Percentiles rank a stretch among this genome's conserved stretches.
Conservation (phyloP, 2,113 vertebrate genomes). For the Prochilodus magdalenae region DNA sequence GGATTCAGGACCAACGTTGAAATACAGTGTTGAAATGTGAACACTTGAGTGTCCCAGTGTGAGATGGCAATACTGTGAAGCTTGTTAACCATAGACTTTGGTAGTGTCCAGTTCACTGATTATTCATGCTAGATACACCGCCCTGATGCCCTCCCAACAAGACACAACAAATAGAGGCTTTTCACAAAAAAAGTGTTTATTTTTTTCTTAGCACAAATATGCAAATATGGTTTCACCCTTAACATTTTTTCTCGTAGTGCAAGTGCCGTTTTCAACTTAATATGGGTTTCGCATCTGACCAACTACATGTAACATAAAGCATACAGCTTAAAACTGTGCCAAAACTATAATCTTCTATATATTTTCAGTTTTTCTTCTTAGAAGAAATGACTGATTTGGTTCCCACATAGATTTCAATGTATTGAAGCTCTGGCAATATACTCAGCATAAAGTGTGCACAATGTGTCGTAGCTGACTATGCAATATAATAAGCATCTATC, state of each 20-base stretch:
- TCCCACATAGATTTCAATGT: slow-evolving; percentile 12
- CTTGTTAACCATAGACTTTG: no score
- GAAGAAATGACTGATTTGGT: slow-evolving; percentile 35
- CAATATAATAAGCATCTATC: not conserved
- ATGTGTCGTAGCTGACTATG: not conserved
- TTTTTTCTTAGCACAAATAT: not conserved
- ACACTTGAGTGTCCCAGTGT: no score
- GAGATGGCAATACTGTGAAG: no score
- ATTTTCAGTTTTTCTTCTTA: slow-evolving; percentile 37
- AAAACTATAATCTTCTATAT: not conserved
- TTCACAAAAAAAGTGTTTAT: slow-evolving; percentile 10
- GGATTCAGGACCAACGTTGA: no score
- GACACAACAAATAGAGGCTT: not conserved
- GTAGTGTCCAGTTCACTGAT: no score
- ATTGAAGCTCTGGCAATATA: slow-evolving; percentile 8
- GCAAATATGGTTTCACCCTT: not conserved
- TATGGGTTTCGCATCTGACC: not conserved
- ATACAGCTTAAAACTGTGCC: not conserved
- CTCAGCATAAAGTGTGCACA: slow-evolving; percentile 8
- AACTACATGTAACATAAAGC: not conserved
- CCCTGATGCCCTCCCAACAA: not conserved
- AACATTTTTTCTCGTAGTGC: slow-evolving; percentile 10
- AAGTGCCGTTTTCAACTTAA: slow-evolving; percentile 2
- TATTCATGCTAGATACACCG: not conserved
- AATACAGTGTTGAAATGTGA: no score